Evolutionary conservation across 2,113 vertebrate genomes (phyloP), one percentile per base, ranked within the genome.

Genomic region (Cavia aperea): DNA sequence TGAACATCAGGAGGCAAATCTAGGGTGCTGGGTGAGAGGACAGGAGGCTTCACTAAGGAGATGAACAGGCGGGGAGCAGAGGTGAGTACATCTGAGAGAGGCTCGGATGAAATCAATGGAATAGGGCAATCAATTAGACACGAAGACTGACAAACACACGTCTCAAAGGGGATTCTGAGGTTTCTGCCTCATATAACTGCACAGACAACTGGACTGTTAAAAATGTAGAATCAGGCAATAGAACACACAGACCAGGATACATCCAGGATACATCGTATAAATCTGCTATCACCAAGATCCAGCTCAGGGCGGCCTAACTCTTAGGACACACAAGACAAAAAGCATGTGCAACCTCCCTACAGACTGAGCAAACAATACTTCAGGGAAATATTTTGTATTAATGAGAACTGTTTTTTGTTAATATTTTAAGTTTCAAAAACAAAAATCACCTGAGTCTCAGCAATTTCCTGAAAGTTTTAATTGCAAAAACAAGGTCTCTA

Each of bases 31-130:
- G 62, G 54, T 78, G 54, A 84, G 31, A 88, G 92, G 73, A 68
- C 15, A 54, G 60, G 46, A 79, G 78, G 58, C 58, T 90, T 29
- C 43, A 81, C 39, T 82, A 66, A 15, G 36, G 49, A 88, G 31
- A 75, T 39, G 46, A 13, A 90, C 72, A 21, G 63, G 86, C 8
- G 65, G 81, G 43, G 56, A 77, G 21, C 11, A 81, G 65, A 65
- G 49, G 60, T 36, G 21, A 43, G 58, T 65, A 15, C 46, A 89
- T 14, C 36, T 63, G 79, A 81, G 56, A 91, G 56, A 81, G 18
- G 62, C 24, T 60, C n/a, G 75, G 63, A 72, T 43, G 46, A 86
- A 82, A 86, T 91, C 43, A 88, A 89, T 51, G 72, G 94, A 84
- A 83, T 43, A 15, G 11, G 21, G 56, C 70, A n/a, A 94, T 31